Conservation (phyloP, 2,888 invertebrate species). For the Helicoverpa assulta region DNA sequence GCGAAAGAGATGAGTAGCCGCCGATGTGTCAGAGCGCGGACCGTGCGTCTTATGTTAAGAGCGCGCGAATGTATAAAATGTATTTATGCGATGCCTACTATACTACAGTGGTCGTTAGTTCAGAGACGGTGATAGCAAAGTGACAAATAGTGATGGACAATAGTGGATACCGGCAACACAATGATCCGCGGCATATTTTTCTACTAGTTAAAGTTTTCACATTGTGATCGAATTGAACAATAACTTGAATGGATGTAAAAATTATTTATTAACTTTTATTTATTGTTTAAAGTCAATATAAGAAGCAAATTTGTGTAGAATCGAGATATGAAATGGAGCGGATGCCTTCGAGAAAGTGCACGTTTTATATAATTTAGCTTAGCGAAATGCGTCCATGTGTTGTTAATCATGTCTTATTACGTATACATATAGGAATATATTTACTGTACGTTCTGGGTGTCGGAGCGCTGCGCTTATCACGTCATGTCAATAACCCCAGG, state of each 20-base stretch:
- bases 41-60: conserved; percentile 79
- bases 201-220: conserved; percentile 76
- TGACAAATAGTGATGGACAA: conserved; percentile 74
- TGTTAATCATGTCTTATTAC: conserved; percentile 47
- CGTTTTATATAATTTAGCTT: conserved; percentile 55
- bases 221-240: conserved; percentile 78
- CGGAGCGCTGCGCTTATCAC: conserved; percentile 36
- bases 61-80: conserved; percentile 69
- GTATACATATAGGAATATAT: conserved; percentile 53
- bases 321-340: conserved; percentile 69
- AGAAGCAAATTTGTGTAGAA: conserved; percentile 63
- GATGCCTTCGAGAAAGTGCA: conserved; percentile 63
- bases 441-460: conserved; percentile 38
- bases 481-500: conserved; percentile 22
- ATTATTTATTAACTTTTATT: conserved; percentile 81
- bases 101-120: conserved; percentile 61
- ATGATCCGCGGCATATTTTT: conserved; percentile 76
- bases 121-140: conserved; percentile 79
- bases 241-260: conserved; percentile 74
- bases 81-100: conserved; percentile 77
- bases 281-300: conserved; percentile 78
- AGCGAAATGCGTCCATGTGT: conserved; percentile 60
- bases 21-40: conserved; percentile 54
- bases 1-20: conserved; percentile 55
- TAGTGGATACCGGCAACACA: conserved; percentile 61